Base-by-base conservation (phyloP, 2,888 invertebrate genomes). In the Mamestra brassicae region DNA sequence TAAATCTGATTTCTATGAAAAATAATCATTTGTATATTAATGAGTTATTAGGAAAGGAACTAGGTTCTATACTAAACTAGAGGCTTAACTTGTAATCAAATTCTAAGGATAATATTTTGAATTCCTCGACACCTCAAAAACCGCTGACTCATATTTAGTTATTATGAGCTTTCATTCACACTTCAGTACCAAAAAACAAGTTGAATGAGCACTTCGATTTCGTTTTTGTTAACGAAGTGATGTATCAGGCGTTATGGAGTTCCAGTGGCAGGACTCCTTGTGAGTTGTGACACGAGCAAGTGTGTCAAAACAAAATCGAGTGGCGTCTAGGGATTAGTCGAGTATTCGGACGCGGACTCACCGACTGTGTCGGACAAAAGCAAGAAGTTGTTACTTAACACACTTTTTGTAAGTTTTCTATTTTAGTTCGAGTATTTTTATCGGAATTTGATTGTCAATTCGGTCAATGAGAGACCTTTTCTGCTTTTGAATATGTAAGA, bases 301-400 rank as follows among this genome's bases (percentile, higher is more conserved):
- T 92, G 90, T 95, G 96, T 96, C 96, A 95, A 92, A 96, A 96
- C 95, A 95, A 94, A 95, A 96, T 96, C 94, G 96, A 96, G 94
- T 95, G 92, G 95, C 90, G 91, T 88, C 96, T 92, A 89, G 96
- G 96, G 96, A 95, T 89, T 91, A 87, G 84, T 83, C 77, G 82
- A 89, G 87, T 88, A 85, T 88, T 87, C 85, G 85, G 85, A 85
- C 80, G 80, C 90, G 88, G 92, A 91, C 90, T 90, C 92, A 86
- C 92, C 92, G 85, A 92, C 91, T 91, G 92, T 85, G 85, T 85
- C 84, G 78, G 75, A 93, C 90, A 91, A 91, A 87, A 81, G 85
- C 68, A 58, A 81, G 76, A 88, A 90, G 83, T 83, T 78, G 76
- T 80, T 85, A 88, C 86, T 85, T 85, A 80, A 83, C 88, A 81